These are phyloP conservation scores for Choloepus didactylus DNA, from an alignment of 2,797 vertebrate species.

Conservation along the genomic window DNA sequence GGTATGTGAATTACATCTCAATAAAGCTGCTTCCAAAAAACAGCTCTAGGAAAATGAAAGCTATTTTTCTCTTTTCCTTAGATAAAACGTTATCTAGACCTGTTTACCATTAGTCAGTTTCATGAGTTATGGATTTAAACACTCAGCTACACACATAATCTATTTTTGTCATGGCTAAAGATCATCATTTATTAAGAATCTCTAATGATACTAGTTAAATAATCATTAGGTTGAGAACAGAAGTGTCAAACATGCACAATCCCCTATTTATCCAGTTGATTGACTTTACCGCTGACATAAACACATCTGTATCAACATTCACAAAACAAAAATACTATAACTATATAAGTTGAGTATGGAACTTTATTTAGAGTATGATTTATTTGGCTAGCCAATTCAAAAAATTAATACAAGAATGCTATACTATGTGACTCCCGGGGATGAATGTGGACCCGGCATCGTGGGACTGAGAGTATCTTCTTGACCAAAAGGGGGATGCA, in stretches of 20 bases:
- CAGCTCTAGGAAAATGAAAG: neutral
- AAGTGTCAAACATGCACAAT: constrained; percentile 46
- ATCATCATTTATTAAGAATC: constrained; percentile 31
- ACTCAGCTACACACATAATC: neutral
- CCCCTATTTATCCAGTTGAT: constrained; percentile 47
- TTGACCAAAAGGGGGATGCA: too few relatives aligned
- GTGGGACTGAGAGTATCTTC: too few relatives aligned
- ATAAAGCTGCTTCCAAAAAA: neutral
- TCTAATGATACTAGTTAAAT: constrained; percentile 48
- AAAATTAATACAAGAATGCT: constrained; percentile 50
- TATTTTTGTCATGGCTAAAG: constrained; percentile 27
- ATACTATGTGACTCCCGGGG: neutral
- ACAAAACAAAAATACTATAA: constrained; percentile 61
- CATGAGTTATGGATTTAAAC: constrained; percentile 29
- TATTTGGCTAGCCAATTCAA: constrained; percentile 38
- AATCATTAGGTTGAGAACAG: constrained; percentile 47
- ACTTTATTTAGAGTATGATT: constrained; percentile 63
- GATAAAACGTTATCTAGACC: constrained; percentile 44
- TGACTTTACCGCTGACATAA: constrained; percentile 50
- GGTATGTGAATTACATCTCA: neutral
- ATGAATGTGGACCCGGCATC: too few relatives aligned
- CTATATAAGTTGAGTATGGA: neutral
- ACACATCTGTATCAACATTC: constrained; percentile 14
- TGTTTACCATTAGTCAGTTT: constrained; percentile 49
- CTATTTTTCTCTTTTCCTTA: constrained; percentile 45